Evolutionary conservation across 1,140 invertebrate genomes (phyloP).

Genomic region (Cryptotermes secundus): DNA sequence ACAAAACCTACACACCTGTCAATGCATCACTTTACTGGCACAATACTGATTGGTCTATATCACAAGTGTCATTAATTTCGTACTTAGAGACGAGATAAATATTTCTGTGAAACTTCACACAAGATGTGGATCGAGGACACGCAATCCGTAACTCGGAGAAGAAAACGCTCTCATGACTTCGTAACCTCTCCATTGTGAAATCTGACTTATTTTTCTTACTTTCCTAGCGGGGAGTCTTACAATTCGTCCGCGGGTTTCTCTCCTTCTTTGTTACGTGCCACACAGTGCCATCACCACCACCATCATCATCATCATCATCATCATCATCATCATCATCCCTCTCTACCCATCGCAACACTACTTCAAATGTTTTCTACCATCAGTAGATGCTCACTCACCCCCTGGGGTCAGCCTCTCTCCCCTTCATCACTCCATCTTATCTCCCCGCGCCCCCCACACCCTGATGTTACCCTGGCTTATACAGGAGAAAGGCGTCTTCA

Average conservation of each 20-base stretch:
- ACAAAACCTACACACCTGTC: too few relatives aligned
- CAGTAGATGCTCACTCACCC: not conserved
- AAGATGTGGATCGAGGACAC: not conserved
- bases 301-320: not conserved
- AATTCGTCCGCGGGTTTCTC: not conserved
- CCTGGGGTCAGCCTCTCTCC: not conserved
- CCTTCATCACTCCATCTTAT: slow-evolving; percentile 1
- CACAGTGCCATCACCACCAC: not conserved
- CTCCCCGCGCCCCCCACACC: not conserved
- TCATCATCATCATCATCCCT: not conserved
- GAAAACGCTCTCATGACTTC: not conserved
- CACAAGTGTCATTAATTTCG: not conserved
- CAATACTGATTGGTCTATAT: too few relatives aligned
- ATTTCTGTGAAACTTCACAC: not conserved
- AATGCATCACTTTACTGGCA: too few relatives aligned
- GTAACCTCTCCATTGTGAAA: not conserved
- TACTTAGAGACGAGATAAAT: not conserved
- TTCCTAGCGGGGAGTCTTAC: not conserved
- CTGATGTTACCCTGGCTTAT: not conserved
- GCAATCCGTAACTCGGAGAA: not conserved
- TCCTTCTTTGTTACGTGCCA: not conserved
- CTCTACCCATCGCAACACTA: not conserved
- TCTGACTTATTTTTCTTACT: not conserved
- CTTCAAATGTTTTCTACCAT: not conserved
- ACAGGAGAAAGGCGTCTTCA: slow-evolving; percentile 22